Evolutionary conservation across 2,797 vertebrate genomes (phyloP), one percentile per base, ranked within the genome.

Genomic region (Bovichtus diacanthus): DNA sequence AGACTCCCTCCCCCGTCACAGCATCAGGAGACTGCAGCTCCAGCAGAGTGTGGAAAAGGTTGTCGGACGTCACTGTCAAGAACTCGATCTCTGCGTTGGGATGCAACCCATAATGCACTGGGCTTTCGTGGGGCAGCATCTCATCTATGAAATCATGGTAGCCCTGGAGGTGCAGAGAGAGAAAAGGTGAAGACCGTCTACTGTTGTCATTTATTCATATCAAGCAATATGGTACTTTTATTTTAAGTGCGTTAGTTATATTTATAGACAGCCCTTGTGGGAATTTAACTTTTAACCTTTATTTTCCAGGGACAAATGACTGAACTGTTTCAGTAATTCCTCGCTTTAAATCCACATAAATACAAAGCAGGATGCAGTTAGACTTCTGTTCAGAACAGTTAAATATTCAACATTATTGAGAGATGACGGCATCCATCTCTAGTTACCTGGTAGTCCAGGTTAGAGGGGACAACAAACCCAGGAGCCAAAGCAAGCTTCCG

Each of bases 31-130:
- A 95, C 94, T 95, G 96, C 85, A 96, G 92, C 93, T 96, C 95
- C 89, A 96, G 94, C 82, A 97, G 92, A 38, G 93, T 95, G 90
- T 90, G 94, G 88, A 96, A 95, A 70, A 94, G 90, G 78, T 91
- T 94, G 88, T 95, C 95, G 31, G 95, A 95, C 21, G 95, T 96
- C 88, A 93, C 93, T 5, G 94, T 94, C 74, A 96, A 82, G 90
- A 96, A 96, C 90, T 95, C 95, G 53, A 90, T 96, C 87, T 97
- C 95, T 38, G 92, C 92, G 0, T 96, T 96, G 77, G 95, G 95
- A 87, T 95, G 94, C 18, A 94, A 78, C 76, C 95, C 95, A 74
- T 95, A 96, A 94, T 89, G 87, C 84, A 94, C 91, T 19, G 94
- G 93, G 85, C 94, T 96, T 86, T 95, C 90, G 1, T 91, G 95